Conservation (phyloP, 2,888 invertebrate species). For the Saturnia japonica region DNA sequence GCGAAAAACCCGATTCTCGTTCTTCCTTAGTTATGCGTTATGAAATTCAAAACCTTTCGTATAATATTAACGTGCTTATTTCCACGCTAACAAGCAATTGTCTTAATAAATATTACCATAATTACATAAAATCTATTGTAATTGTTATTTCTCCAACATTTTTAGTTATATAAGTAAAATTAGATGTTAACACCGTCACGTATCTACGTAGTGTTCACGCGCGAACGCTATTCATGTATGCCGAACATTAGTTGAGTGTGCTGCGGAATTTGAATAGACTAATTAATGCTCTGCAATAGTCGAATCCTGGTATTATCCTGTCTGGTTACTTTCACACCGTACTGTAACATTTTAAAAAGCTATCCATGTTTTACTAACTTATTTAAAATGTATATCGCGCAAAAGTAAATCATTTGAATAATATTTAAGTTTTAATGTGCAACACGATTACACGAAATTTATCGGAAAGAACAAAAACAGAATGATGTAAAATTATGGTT, state of each 20-base stretch:
- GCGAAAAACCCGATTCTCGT: too few relatives aligned
- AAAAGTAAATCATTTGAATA: not conserved
- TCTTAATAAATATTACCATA: not conserved
- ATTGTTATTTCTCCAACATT: not conserved
- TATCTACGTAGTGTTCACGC: not conserved
- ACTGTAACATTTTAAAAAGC: not conserved
- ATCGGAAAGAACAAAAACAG: not conserved
- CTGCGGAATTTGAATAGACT: constrained; percentile 25
- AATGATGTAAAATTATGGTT: not conserved
- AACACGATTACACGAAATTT: not conserved
- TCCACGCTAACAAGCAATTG: not conserved
- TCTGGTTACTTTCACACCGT: constrained; percentile 14
- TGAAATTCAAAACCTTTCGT: not conserved
- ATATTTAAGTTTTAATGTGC: too few relatives aligned
- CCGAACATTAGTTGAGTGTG: constrained; percentile 22
- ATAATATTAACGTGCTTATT: not conserved
- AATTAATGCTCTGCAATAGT: constrained; percentile 26
- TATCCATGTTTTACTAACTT: not conserved
- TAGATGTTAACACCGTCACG: constrained; percentile 16
- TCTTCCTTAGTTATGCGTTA: too few relatives aligned
- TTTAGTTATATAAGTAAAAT: constrained; percentile 2
- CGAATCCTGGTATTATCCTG: constrained; percentile 13
- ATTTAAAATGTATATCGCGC: too few relatives aligned
- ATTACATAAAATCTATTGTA: not conserved
- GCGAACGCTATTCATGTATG: constrained; percentile 2